These are phyloP conservation scores for Oscheius sp. DNA, from an alignment of 1,140 invertebrate genomes.

Conservation along the genomic window DNA sequence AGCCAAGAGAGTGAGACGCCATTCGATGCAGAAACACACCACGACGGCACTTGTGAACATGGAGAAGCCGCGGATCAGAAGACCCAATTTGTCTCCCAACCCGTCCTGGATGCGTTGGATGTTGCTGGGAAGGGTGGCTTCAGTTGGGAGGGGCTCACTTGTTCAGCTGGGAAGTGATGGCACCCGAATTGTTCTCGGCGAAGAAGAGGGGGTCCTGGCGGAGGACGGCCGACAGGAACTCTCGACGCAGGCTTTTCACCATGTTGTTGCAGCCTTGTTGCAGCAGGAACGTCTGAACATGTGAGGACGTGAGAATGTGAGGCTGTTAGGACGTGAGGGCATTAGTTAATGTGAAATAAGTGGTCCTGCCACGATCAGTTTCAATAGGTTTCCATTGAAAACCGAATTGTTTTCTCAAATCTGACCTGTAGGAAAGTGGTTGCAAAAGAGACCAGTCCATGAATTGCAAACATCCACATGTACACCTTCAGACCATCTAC, in stretches of 20 bases:
- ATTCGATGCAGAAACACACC: constrained; percentile 34
- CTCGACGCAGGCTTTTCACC: constrained; percentile 56
- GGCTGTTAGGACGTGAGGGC: too few species aligned
- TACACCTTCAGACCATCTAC: not conserved
- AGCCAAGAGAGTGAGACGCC: constrained; percentile 35
- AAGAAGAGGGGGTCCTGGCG: constrained; percentile 86
- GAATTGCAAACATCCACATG: not conserved
- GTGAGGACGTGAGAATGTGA: not conserved
- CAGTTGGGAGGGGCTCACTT: constrained; percentile 71
- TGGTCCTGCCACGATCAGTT: not conserved
- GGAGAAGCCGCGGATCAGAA: constrained; percentile 69
- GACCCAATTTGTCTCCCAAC: constrained; percentile 79
- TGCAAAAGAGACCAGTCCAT: not conserved
- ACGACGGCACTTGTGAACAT: constrained; percentile 42
- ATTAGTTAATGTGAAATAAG: too few species aligned
- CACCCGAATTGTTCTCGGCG: constrained; percentile 78
- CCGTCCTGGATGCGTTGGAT: constrained; percentile 81
- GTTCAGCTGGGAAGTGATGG: constrained; percentile 80
- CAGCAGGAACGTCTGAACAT: constrained; percentile 5
- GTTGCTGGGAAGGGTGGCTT: constrained; percentile 68
- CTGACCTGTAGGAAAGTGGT: not conserved
- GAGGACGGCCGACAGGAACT: constrained; percentile 74
- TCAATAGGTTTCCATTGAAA: constrained; percentile 39
- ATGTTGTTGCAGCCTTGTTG: constrained; percentile 8
- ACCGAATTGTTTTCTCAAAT: constrained; percentile 51